phyloP scores from a whole-genome alignment of 2,888 invertebrate genomes.

The Eupelmus urozonus region DNA sequence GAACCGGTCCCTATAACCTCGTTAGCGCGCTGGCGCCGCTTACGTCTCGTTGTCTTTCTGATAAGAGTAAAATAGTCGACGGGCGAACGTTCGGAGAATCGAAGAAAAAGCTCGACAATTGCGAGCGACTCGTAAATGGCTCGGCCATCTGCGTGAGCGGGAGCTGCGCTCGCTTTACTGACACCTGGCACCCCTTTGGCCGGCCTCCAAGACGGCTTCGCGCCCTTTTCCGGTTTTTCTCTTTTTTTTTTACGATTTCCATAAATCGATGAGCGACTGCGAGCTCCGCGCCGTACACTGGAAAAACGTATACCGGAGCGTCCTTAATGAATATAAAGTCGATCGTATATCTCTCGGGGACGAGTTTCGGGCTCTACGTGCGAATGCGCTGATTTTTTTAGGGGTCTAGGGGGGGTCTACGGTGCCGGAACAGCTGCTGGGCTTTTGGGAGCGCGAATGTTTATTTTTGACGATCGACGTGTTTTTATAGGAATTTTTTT shows the following conservation, averaged over 20 bases:
- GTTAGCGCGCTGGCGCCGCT: too few relatives aligned
- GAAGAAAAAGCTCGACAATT: slow-evolving; percentile 30
- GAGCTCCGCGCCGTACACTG: not conserved
- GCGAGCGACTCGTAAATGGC: slow-evolving; percentile 9
- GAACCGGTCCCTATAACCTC: too few relatives aligned
- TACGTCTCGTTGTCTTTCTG: too few relatives aligned
- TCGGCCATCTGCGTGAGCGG: slow-evolving; percentile 2
- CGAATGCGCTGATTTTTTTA: not conserved
- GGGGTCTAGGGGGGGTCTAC: not conserved
- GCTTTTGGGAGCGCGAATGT: too few relatives aligned
- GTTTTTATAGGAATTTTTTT: too few relatives aligned
- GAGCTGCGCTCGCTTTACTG: slow-evolving; percentile 6
- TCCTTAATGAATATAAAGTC: slow-evolving; percentile 34
- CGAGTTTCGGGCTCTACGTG: too few relatives aligned
- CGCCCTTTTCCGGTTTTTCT: not conserved
- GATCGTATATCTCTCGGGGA: too few relatives aligned
- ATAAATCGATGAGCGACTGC: slow-evolving; percentile 37
- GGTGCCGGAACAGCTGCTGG: too few relatives aligned
- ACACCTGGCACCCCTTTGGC: slow-evolving; percentile 49
- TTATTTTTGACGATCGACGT: too few relatives aligned
- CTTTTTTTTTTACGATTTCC: slow-evolving; percentile 33
- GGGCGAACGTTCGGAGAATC: not conserved
- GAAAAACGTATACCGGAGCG: too few relatives aligned
- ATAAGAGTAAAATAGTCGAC: not conserved
- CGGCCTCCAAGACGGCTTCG: slow-evolving; percentile 18